phyloP scores from a whole-genome alignment of 2,888 invertebrate species.

The Erebia aethiops region DNA sequence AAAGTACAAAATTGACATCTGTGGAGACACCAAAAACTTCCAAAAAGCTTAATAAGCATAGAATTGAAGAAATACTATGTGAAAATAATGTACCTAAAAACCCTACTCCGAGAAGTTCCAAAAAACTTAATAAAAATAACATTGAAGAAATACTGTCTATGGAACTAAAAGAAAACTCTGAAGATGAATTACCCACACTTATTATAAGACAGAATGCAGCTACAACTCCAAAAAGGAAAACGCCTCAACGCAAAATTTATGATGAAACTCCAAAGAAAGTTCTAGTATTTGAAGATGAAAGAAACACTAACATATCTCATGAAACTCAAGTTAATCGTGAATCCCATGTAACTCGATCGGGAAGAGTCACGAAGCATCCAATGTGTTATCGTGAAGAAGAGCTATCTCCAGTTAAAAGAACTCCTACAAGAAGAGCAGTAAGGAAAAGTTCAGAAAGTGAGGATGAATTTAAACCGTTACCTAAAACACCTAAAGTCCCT shows the following conservation, averaged over 20 bases:
- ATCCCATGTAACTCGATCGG: conserved; percentile 56
- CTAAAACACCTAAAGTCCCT: conserved; percentile 54
- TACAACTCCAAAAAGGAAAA: conserved; percentile 66
- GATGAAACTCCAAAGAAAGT: conserved; percentile 68
- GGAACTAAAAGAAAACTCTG: conserved; percentile 72
- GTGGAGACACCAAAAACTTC: conserved; percentile 55
- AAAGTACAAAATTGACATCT: conserved; percentile 46
- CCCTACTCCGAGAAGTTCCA: conserved; percentile 53
- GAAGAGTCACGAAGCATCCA: conserved; percentile 53
- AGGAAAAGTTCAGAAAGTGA: conserved; percentile 57
- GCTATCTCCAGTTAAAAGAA: conserved; percentile 59
- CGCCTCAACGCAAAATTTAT: conserved; percentile 53
- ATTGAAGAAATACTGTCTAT: conserved; percentile 65
- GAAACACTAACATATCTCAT: conserved; percentile 37
- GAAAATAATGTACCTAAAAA: conserved; percentile 68
- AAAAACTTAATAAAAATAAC: conserved; percentile 52
- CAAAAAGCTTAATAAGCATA: conserved; percentile 53
- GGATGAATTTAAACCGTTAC: conserved; percentile 60
- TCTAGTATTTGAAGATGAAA: conserved; percentile 63
- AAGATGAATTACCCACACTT: conserved; percentile 72
- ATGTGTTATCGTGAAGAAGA: conserved; percentile 62
- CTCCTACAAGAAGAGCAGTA: conserved; percentile 52
- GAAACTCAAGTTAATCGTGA: conserved; percentile 23
- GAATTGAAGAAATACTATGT: conserved; percentile 60
- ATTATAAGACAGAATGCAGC: conserved; percentile 66